Base-by-base conservation (phyloP, 2,113 vertebrate genomes). In the Pterocles burchelli region DNA sequence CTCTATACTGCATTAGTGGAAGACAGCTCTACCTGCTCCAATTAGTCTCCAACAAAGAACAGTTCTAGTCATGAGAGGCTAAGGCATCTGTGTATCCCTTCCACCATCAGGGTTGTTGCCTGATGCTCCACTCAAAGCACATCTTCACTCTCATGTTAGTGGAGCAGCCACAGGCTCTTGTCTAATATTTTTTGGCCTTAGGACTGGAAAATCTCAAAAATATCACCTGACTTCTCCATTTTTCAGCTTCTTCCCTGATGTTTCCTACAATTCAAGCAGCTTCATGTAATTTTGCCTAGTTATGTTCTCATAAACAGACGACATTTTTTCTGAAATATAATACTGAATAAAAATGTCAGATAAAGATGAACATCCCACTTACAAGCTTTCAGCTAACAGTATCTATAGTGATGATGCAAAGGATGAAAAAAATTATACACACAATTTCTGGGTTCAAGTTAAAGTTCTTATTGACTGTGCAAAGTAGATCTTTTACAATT, bases 341-440 rank as follows among this genome's bases (percentile, higher is more conserved):
- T 7, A 48, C 9, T 25, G 29, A 26, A 65, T 63, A 55, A 75
- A 89, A 82, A n/a, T 5, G 11, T 55, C 34, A 43, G 14, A 18
- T 16, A 59, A 80, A 70, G 22, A 49, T 7, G 7, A 73, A 28
- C 6, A n/a, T 31, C 8, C 7, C 17, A 36, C 6, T 24, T 1
- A 45, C 12, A 74, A 25, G 5, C 25, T 45, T 81, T 87, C 29
- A 78, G 55, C 18, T 58, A 70, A 34, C 55, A 85, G 1, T 49
- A 78, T 45, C 12, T 54, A 61, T 10, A 74, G 16, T 9, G 13
- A 36, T 28, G 11, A 67, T 25, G 5, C 12, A 91, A 74, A 31
- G 6, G 2, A 70, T 28, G 4, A 58, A 70, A 84, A 48, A 78
- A 54, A 12, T 1, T 10, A 0, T 9, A 49, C 0, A 1, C 5